Evolutionary conservation across 1,140 invertebrate species (phyloP).

Genomic region (Platyura marginata): DNA sequence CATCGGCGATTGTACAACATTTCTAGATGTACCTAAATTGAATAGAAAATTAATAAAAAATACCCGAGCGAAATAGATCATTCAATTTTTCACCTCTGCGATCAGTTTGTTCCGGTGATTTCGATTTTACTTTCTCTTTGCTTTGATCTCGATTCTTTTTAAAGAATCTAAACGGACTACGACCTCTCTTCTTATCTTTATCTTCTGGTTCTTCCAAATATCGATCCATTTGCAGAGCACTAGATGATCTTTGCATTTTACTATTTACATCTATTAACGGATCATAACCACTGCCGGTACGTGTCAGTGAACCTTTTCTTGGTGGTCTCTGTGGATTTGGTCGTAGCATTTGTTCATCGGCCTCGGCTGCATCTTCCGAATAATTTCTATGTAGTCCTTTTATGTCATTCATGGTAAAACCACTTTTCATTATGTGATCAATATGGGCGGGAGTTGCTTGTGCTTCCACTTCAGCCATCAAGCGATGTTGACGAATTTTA

Average conservation of each 20-base stretch:
- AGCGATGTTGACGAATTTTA: conserved; percentile 56
- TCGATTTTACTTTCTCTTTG: conserved; percentile 14
- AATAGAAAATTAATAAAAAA: neutral
- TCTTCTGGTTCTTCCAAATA: conserved; percentile 42
- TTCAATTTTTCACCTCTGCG: neutral
- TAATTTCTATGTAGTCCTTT: conserved; percentile 77
- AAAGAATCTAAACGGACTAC: conserved; percentile 71
- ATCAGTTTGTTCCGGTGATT: neutral
- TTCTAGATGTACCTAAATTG: conserved; percentile 5
- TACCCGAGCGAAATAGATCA: neutral
- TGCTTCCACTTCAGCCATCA: conserved; percentile 46
- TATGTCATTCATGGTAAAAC: conserved; percentile 85
- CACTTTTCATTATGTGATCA: conserved; percentile 81
- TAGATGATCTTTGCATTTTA: conserved; percentile 49
- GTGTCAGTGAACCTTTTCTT: conserved; percentile 49
- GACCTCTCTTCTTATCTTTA: conserved; percentile 62
- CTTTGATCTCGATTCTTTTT: conserved; percentile 22
- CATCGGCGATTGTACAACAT: conserved; percentile 20
- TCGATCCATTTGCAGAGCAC: conserved; percentile 31
- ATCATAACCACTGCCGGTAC: conserved; percentile 27
- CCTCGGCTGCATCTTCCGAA: conserved; percentile 57
- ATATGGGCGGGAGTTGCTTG: conserved; percentile 53
- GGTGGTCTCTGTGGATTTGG: conserved; percentile 47
- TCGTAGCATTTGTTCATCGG: conserved; percentile 40
- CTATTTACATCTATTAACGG: conserved; percentile 12